Conservation (phyloP, 2,797 vertebrate species). For the Ptychadena robeensis region DNA sequence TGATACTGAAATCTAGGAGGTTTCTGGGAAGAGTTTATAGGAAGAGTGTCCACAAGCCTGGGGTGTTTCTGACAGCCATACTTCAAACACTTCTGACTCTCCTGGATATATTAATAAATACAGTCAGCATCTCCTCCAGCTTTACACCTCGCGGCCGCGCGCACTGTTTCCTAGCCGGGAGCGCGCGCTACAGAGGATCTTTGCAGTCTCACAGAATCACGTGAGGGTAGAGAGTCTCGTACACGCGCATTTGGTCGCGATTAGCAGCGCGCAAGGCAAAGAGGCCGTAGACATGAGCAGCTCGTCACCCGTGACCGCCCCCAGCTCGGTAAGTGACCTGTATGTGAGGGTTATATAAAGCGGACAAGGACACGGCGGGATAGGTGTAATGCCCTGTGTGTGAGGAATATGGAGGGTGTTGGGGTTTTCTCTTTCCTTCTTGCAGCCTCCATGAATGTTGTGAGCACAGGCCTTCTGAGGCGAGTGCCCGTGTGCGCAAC, state of each 20-base stretch:
- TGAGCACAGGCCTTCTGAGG: constrained; percentile 31
- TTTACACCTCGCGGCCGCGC: background rate
- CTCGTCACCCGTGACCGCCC: constrained; percentile 56
- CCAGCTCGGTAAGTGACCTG: constrained; percentile 55
- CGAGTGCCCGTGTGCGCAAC: background rate
- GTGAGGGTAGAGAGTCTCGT: constrained; percentile 15
- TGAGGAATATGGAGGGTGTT: background rate
- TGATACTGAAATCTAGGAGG: too few species aligned
- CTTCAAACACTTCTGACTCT: too few species aligned
- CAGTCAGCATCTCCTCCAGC: background rate
- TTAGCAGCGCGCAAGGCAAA: constrained; percentile 39
- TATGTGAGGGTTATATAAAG: background rate
- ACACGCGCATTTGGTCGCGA: constrained; percentile 26
- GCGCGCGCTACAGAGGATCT: background rate
- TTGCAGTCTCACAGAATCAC: constrained; percentile 20
- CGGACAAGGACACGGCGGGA: background rate
- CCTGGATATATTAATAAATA: background rate
- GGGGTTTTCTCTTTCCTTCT: background rate
- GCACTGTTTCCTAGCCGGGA: background rate
- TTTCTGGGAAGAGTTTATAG: too few species aligned
- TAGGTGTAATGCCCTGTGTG: background rate
- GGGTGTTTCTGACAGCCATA: too few species aligned
- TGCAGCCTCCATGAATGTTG: background rate
- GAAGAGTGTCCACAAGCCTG: too few species aligned
- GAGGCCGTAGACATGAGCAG: constrained; percentile 60